Percentiles rank a stretch among this genome's conserved stretches.
Conservation (phyloP, 2,888 invertebrate species). For the Eutolmus rufibarbis region DNA sequence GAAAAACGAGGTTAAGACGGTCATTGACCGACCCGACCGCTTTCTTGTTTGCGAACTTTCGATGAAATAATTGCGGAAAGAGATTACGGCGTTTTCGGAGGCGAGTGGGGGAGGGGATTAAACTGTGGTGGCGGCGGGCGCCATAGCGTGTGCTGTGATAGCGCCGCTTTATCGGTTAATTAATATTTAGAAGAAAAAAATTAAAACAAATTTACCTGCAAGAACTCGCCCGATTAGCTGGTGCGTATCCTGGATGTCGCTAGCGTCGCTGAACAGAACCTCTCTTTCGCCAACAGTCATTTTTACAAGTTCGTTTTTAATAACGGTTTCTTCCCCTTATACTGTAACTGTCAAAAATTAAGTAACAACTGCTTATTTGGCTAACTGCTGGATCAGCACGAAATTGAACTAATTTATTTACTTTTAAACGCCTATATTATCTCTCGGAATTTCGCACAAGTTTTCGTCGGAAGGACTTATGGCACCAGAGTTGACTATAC, state of each 20-base stretch:
- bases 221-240: slow-evolving; percentile 61
- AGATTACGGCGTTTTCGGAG: not conserved
- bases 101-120: not conserved
- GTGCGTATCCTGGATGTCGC: slow-evolving; percentile 56
- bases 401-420: not conserved
- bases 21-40: slow-evolving; percentile 42
- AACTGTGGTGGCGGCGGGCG: not conserved
- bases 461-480: not conserved
- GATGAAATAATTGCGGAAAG: slow-evolving; percentile 4
- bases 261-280: slow-evolving; percentile 55
- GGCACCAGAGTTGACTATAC: slow-evolving; percentile 6
- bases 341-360: not conserved
- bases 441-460: not conserved
- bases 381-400: slow-evolving; percentile 8
- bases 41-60: slow-evolving; percentile 26
- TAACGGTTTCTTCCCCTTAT: not conserved
- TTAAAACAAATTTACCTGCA: slow-evolving; percentile 57
- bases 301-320: slow-evolving; percentile 34
- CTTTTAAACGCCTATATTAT: not conserved
- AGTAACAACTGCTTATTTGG: not conserved
- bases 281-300: slow-evolving; percentile 62
- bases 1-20: slow-evolving; percentile 40
- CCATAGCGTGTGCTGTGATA: not conserved
- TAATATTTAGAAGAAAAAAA: not conserved
- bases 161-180: not conserved